Percentiles rank a stretch among this genome's conserved stretches.
phyloP scores from a whole-genome alignment of 2,113 vertebrate species.

The Syrrhaptes paradoxus region DNA sequence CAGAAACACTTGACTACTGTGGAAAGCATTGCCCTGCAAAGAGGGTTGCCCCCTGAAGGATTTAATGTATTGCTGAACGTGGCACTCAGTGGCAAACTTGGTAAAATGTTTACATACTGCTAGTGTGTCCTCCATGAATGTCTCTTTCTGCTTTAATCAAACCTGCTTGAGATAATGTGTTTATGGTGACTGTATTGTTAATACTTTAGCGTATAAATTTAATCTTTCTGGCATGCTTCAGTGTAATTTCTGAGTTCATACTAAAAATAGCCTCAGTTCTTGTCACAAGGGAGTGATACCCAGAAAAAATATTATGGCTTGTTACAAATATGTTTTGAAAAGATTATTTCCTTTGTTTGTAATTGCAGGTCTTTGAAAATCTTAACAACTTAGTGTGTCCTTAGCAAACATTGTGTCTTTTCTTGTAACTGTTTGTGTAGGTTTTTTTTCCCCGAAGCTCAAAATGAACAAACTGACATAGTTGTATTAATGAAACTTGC shows the following conservation, averaged over 20 bases:
- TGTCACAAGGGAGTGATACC: background rate
- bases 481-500: background rate
- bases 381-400: background rate
- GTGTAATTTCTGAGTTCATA: background rate
- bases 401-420: background rate
- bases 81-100: slow-evolving; percentile 86
- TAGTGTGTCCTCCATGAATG: background rate
- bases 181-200: background rate
- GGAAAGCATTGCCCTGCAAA: slow-evolving; percentile 81
- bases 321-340: background rate
- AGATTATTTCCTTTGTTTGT: background rate
- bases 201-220: background rate
- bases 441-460: background rate
- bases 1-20: slow-evolving; percentile 80
- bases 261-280: background rate
- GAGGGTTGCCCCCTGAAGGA: slow-evolving; percentile 83
- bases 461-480: background rate
- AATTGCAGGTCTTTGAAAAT: background rate
- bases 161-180: background rate
- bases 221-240: background rate
- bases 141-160: background rate
- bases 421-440: background rate
- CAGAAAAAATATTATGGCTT: background rate
- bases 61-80: slow-evolving; percentile 83
- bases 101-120: slow-evolving; percentile 69